Evolutionary conservation across 2,888 invertebrate genomes (phyloP), one percentile per base, ranked within the genome.

Genomic region (Orthosia cruda): DNA sequence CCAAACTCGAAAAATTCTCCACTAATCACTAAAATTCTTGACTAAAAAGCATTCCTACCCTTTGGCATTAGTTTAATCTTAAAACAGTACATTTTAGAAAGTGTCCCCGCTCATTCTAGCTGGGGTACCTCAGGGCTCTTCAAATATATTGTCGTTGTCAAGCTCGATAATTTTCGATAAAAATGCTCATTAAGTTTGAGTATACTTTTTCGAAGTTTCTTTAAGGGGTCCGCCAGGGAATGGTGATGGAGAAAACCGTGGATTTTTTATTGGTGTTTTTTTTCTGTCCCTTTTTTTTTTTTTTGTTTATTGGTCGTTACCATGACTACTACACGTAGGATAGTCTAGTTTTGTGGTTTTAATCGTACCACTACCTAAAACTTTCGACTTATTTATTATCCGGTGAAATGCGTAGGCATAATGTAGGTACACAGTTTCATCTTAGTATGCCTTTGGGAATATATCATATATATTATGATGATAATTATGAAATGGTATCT

Each of bases 11-110:
- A 50, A 61, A 47, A 32, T 16, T 26, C 23, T 16, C n/a, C 4
- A 13, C 57, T 47, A 26, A 68, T 81, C 59, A 71, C 45, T 23
- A 50, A 18, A 57, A 78, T 71, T 74, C 64, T 62, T 49, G 0
- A 40, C 23, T 66, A 79, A 73, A 74, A 83, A 57, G 82, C 77
- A 77, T 84, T 82, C 76, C 45, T 52, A 16, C 70, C 59, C 58
- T 61, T 15, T 47, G 12, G 0, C 32, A 16, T 68, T 52, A 32
- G 13, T 16, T 40, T 72, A 52, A 81, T 70, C 72, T 64, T 23
- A 12, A 20, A 23, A 55, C 26, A 50, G 55, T 54, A 49, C 23
- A 54, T 55, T 77, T 83, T 75, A 74, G 77, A 85, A 76, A 83
- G 83, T 74, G 59, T 16, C 71, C 49, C 54, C 4, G 15, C 55